Percentiles rank a stretch among this genome's conserved stretches.
Evolutionary conservation across 2,797 vertebrate genomes (phyloP).

Genomic region (Antennarius maculatus): DNA sequence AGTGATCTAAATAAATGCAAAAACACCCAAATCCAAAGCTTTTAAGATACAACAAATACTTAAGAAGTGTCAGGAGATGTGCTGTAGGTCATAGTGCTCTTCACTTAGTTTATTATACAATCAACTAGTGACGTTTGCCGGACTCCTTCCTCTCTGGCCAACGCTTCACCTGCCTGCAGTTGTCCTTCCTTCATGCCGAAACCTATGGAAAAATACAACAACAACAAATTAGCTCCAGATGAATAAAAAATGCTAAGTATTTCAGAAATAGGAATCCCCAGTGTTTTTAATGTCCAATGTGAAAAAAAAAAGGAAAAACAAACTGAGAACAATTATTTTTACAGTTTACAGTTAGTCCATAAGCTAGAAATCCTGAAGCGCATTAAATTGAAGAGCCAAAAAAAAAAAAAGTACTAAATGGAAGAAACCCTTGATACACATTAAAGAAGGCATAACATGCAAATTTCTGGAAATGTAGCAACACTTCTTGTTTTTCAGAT

Average conservation of each 20-base stretch:
- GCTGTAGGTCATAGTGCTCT: slow-evolving; percentile 80
- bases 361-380: slow-evolving; percentile 94
- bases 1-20: slow-evolving; percentile 83
- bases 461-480: slow-evolving; percentile 74
- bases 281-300: slow-evolving; percentile 82
- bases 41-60: slow-evolving; percentile 83
- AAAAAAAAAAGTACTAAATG: slow-evolving; percentile 63
- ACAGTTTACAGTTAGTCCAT: slow-evolving; percentile 89
- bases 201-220: slow-evolving; percentile 85
- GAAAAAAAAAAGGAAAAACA: slow-evolving; percentile 64
- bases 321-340: slow-evolving; percentile 84
- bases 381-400: slow-evolving; percentile 75
- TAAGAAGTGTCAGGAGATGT: slow-evolving; percentile 81
- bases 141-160: slow-evolving; percentile 79
- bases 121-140: slow-evolving; percentile 78
- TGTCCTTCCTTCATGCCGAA: slow-evolving; percentile 69
- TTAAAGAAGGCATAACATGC: slow-evolving; percentile 82
- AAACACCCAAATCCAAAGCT: slow-evolving; percentile 62
- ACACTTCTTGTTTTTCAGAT: slow-evolving; percentile 75
- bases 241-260: slow-evolving; percentile 11
- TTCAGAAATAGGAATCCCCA: slow-evolving; percentile 80
- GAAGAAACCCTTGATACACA: slow-evolving; percentile 75
- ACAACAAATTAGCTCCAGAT: slow-evolving; percentile 71
- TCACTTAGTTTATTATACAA: slow-evolving; percentile 40
- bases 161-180: slow-evolving; percentile 47